Percentiles rank a stretch among this genome's conserved stretches.
Evolutionary conservation across 2,113 vertebrate species (phyloP).

Genomic region (Pithys albifrons): DNA sequence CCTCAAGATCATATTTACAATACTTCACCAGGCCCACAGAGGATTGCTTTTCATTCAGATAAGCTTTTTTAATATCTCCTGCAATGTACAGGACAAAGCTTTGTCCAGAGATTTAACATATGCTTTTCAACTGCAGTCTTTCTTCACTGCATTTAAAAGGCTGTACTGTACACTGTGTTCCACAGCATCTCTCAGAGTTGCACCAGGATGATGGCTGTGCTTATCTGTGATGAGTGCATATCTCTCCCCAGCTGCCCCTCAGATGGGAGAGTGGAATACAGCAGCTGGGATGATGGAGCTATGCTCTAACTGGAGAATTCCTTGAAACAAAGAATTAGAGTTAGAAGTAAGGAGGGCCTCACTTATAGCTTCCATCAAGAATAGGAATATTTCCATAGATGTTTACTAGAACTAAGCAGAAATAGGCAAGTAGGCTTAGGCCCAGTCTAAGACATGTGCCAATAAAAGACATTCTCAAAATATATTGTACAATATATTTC

Average conservation of each 20-base stretch:
- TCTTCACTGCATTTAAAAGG: not conserved
- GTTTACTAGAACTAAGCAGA: not conserved
- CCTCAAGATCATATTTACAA: constrained; percentile 28
- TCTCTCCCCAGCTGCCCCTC: not conserved
- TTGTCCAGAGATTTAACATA: not conserved
- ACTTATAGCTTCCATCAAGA: not conserved
- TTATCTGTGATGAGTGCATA: accelerated
- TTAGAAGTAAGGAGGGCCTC: not conserved
- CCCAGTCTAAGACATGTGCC: not conserved
- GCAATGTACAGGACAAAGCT: not conserved
- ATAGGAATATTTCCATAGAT: not conserved
- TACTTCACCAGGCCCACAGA: not conserved
- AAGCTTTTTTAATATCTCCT: not conserved
- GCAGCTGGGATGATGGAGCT: not conserved
- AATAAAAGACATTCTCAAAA: not conserved
- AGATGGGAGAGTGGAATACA: not conserved
- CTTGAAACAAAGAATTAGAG: not conserved
- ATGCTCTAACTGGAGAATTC: not conserved
- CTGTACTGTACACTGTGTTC: accelerated
- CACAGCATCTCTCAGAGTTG: accelerated
- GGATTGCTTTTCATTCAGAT: not conserved
- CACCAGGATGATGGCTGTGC: not conserved
- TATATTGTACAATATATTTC: not conserved
- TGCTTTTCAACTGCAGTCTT: not conserved
- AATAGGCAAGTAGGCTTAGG: not conserved